Evolutionary conservation across 2,888 invertebrate genomes (phyloP).

Genomic region (Cataglyphis rosenhaueri): DNA sequence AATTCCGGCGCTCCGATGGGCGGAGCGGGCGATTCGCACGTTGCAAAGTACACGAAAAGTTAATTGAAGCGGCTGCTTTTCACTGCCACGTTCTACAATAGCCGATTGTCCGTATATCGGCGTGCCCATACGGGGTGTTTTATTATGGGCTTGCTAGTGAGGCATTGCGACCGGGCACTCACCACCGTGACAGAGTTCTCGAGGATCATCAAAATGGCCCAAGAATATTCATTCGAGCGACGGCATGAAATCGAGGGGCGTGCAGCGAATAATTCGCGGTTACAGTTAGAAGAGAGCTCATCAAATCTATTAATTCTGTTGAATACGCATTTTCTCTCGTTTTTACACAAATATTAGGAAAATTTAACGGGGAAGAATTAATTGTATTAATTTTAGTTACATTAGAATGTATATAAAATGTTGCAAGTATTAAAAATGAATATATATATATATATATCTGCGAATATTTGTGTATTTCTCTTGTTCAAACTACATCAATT

Average conservation of each 20-base stretch:
- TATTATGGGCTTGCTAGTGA: conserved; percentile 80
- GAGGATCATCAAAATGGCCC: conserved; percentile 60
- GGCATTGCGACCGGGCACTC: conserved; percentile 52
- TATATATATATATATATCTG: background rate
- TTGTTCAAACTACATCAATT: background rate
- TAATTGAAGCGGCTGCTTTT: conserved; percentile 83
- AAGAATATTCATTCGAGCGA: conserved; percentile 68
- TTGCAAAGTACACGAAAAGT: conserved; percentile 80
- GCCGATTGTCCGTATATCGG: conserved; percentile 76
- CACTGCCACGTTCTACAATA: conserved; percentile 79
- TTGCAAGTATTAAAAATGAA: background rate
- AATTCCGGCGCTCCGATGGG: conserved; percentile 74
- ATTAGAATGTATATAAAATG: background rate
- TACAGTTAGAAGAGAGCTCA: conserved; percentile 60
- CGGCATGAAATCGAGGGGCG: conserved; percentile 75
- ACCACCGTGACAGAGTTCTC: conserved; percentile 65
- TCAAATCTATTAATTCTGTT: conserved; percentile 68
- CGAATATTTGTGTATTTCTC: no score
- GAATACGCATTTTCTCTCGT: conserved; percentile 5
- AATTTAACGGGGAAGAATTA: conserved; percentile 5
- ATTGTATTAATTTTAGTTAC: background rate
- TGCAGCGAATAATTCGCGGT: conserved; percentile 69
- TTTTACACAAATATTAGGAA: conserved; percentile 60
- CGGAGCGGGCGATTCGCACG: conserved; percentile 68
- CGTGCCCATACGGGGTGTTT: conserved; percentile 81